phyloP scores from a whole-genome alignment of 2,113 vertebrate species.

The Brienomyrus brachyistius region DNA sequence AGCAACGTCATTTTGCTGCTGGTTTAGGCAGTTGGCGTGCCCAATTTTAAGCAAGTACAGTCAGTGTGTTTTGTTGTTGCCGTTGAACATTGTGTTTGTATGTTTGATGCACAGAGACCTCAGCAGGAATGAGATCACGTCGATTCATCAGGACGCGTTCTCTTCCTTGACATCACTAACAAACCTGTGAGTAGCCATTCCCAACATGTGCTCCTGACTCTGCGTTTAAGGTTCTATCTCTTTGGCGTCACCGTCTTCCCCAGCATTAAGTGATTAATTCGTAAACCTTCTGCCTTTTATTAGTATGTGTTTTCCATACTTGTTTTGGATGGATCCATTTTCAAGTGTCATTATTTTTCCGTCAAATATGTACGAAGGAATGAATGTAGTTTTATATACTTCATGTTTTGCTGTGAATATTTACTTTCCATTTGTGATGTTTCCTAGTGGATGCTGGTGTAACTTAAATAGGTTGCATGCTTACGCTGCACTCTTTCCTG shows the following conservation, averaged over 20 bases:
- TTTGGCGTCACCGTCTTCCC: neutral
- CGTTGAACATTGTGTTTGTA: neutral
- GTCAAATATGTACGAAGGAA: neutral
- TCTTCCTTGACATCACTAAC: conserved; percentile 69
- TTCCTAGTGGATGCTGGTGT: neutral
- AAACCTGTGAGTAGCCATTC: conserved; percentile 81
- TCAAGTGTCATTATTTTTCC: neutral
- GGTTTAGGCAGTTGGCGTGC: neutral
- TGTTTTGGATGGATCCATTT: neutral
- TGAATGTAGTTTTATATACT: neutral
- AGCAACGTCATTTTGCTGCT: neutral
- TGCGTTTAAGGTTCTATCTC: neutral
- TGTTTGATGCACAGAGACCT: conserved; percentile 69
- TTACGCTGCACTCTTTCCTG: neutral
- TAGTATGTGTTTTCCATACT: neutral
- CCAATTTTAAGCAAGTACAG: neutral
- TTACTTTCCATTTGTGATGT: neutral
- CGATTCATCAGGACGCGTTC: conserved; percentile 81
- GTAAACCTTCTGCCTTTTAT: neutral
- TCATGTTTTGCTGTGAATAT: neutral
- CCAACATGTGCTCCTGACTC: neutral
- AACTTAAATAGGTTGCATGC: neutral
- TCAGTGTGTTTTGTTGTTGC: neutral
- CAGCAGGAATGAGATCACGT: conserved; percentile 80
- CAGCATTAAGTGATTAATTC: neutral